Evolutionary conservation across 2,113 vertebrate genomes (phyloP), one percentile per base, ranked within the genome.

Genomic region (Pitta sordida): DNA sequence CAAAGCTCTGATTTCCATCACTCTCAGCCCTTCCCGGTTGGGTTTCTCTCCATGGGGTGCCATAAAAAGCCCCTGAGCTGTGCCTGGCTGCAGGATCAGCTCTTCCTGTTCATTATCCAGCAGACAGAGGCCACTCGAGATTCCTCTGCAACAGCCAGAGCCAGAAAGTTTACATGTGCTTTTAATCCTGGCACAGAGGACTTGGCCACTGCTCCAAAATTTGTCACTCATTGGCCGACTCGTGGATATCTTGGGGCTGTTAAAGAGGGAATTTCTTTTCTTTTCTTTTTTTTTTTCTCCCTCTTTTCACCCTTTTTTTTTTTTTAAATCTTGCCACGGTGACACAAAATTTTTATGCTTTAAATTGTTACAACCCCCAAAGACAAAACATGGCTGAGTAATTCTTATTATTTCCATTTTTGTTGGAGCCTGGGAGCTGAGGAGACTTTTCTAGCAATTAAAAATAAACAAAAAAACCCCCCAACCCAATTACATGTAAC

Each of bases 121-220:
- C 93, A 96, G 95, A 94, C 93, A 91, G 90, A 75, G 87, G 76
- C 87, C 91, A 63, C 93, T 94, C 36, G 89, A 88, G 93, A 88
- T 78, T 91, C 2, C 87, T 91, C 43, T 55, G 56, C 71, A 90
- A 77, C 53, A 93, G 67, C 83, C 77, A 15, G 36, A 78, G 87
- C 94, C 60, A 70, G 91, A 94, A 95, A 96, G 89, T 87, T 95
- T 91, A 90, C 82, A 81, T 95, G 44, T 94, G 95, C 93, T 95
- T 94, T 91, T 92, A 96, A 94, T 92, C 87, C 91, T 94, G 94
- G 90, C 93, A 93, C 37, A 8, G 86, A 79, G 62, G 64, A 26
- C 83, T 91, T 85, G 80, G 94, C 90, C 94, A 67, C 58, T 14
- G 51, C 78, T 94, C 93, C 96, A 96, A 0, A 74, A 80, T 95